Percentiles rank a stretch among this genome's conserved stretches.
These are phyloP conservation scores for Euwallacea similis DNA, from an alignment of 1,140 invertebrate genomes.

Conservation along the genomic window DNA sequence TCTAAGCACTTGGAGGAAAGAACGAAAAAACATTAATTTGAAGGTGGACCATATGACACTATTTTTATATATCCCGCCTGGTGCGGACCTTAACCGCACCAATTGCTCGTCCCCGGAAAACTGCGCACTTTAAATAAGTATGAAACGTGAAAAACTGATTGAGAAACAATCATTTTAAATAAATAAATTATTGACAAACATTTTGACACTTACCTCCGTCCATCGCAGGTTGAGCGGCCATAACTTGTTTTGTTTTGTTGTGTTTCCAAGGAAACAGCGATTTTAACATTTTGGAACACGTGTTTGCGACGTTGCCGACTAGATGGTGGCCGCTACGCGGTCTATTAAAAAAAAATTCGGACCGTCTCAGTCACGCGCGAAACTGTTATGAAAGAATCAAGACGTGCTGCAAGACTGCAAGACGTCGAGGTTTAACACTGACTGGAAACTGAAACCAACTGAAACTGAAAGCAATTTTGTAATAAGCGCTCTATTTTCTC, in stretches of 20 bases:
- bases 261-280: conserved; percentile 52
- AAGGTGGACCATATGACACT: conserved; percentile 36
- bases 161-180: neutral
- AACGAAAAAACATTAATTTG: conserved; percentile 21
- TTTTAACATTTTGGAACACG: conserved; percentile 46
- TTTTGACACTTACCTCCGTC: conserved; percentile 46
- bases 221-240: conserved; percentile 47
- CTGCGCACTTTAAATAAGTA: neutral
- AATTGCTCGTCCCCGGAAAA: conserved; percentile 11
- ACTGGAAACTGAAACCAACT: no score
- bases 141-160: conserved; percentile 6
- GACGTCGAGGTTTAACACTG: neutral
- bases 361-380: neutral
- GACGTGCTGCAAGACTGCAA: neutral
- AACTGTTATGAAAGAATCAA: neutral
- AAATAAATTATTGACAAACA: conserved; percentile 17
- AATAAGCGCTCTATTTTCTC: neutral
- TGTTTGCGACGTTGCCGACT: conserved; percentile 26
- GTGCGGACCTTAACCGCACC: neutral
- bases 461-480: neutral
- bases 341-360: no score
- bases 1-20: conserved; percentile 6
- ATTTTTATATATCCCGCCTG: conserved; percentile 28
- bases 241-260: conserved; percentile 50
- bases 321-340: no score